These are phyloP conservation scores for Aphelenchoides besseyi DNA, from an alignment of 1,140 invertebrate species.

Conservation along the genomic window DNA sequence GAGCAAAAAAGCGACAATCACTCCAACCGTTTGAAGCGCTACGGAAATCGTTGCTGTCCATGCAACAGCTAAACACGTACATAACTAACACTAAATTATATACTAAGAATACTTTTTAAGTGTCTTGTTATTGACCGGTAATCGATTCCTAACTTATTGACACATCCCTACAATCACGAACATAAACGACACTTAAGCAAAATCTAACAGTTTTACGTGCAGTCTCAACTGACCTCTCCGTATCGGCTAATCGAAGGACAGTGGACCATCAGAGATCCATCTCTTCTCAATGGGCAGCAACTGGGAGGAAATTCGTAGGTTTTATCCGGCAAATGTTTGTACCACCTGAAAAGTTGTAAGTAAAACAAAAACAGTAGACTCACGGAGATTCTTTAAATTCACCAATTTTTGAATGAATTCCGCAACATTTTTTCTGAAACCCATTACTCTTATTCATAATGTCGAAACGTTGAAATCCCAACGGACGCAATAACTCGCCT, in stretches of 20 bases:
- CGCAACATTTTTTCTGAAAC: conserved; percentile 59
- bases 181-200: conserved; percentile 16
- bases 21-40: conserved; percentile 54
- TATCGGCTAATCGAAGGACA: conserved; percentile 56
- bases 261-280: conserved; percentile 47
- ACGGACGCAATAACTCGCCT: conserved; percentile 31
- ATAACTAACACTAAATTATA: conserved; percentile 50
- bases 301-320: conserved; percentile 58
- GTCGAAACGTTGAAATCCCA: neutral
- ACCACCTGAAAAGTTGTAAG: no score
- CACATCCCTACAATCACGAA: conserved; percentile 18
- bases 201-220: neutral
- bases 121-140: neutral
- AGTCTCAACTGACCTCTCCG: conserved; percentile 51
- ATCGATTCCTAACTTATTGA: neutral
- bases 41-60: conserved; percentile 49
- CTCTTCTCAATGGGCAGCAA: conserved; percentile 54
- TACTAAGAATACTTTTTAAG: conserved; percentile 39
- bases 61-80: conserved; percentile 56
- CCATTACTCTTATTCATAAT: neutral
- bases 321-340: conserved; percentile 25
- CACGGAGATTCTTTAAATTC: conserved; percentile 58
- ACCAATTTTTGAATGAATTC: conserved; percentile 57
- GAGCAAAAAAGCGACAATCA: conserved; percentile 60
- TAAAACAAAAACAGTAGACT: no score